These are phyloP conservation scores for Fissipunctia ypsillon DNA, from an alignment of 2,888 invertebrate genomes.

Conservation along the genomic window DNA sequence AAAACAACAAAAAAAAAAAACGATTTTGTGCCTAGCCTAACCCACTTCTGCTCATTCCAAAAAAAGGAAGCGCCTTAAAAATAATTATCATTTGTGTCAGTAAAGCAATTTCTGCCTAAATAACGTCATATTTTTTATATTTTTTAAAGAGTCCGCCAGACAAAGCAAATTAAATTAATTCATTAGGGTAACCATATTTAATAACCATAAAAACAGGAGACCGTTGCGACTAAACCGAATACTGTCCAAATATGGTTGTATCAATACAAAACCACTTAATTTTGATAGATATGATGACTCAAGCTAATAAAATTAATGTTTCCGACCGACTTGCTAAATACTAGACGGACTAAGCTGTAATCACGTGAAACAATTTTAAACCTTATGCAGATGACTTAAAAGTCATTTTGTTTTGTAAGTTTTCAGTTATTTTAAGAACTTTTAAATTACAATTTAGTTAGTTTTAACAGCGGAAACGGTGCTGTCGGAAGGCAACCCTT, in stretches of 20 bases:
- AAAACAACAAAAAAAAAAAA: neutral
- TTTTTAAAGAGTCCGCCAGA: neutral
- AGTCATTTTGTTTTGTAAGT: constrained; percentile 13
- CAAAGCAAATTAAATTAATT: constrained; percentile 43
- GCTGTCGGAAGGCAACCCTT: constrained; percentile 65
- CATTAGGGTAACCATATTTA: constrained; percentile 55
- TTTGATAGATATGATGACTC: constrained; percentile 67
- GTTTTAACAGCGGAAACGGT: constrained; percentile 64
- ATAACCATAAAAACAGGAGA: constrained; percentile 54
- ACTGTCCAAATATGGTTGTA: constrained; percentile 55
- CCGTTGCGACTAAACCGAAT: constrained; percentile 25
- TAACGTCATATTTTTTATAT: constrained; percentile 1
- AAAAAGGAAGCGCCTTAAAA: constrained; percentile 7
- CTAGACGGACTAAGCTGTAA: constrained; percentile 36
- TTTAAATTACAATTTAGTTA: constrained; percentile 63
- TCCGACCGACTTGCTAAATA: constrained; percentile 61
- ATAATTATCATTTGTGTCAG: neutral
- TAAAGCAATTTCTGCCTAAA: constrained; percentile 14
- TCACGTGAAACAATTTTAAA: constrained; percentile 23
- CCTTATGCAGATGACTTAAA: neutral
- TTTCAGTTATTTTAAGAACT: constrained; percentile 59
- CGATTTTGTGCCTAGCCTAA: neutral
- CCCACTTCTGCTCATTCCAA: neutral
- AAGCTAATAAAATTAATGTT: constrained; percentile 64
- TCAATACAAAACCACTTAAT: constrained; percentile 62